Evolutionary conservation across 2,888 invertebrate species (phyloP), one percentile per base, ranked within the genome.

Genomic region (Cheilosia variabilis): DNA sequence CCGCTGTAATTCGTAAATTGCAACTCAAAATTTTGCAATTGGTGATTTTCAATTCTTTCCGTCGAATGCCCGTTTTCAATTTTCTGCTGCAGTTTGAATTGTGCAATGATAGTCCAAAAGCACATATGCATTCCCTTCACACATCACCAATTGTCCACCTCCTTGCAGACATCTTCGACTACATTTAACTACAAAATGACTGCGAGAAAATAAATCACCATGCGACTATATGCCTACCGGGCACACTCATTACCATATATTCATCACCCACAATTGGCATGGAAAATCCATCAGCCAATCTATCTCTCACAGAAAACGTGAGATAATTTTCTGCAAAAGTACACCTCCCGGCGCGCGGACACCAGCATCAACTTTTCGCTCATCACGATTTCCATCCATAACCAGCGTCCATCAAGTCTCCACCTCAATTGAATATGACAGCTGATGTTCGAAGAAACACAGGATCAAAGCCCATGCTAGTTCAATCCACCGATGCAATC

Each of bases 351-450:
- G 57, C 62, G 34, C 31, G 37, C 63, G 57, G 37, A 43, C 37
- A 37, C 13, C 10, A 13, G 13, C 37, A 45, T 66, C 37, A 15
- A 71, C 52, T 66, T 58, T 45, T 41, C 24, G 55, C 47, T 82
- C 82, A 63, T 82, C 82, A 82, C 82, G 82, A 77, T 52, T 71
- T 60, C 41, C 31, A 78, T 83, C 72, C 62, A 58, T 45, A 57
- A 50, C 27, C 66, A 27, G 17, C 72, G 68, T 78, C 66, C 78
- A 83, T 83, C 55, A 72, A 50, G 47, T 78, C 82, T 60, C 68
- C 72, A 83, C 78, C 72, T 68, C 72, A 83, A 83, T 83, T 83
- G 78, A 68, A 62, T 78, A 60, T 78, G 82, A 83, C 78, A 83
- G 82, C 72, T 83, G 55, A 57, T 58, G 65, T 52, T 78, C 34